phyloP scores from a whole-genome alignment of 2,888 invertebrate genomes.

The Conistra vaccinii region DNA sequence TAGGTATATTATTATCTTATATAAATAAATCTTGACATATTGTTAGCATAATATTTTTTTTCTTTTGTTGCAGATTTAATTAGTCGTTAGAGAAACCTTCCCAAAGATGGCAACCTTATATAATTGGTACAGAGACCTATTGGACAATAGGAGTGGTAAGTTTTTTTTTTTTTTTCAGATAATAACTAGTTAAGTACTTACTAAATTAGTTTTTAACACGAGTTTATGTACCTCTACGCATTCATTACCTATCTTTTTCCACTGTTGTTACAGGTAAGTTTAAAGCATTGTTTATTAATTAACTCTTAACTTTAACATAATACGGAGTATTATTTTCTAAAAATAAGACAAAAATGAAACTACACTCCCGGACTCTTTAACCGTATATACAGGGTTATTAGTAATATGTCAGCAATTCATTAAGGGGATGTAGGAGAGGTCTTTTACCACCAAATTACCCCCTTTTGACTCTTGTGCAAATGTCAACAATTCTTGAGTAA shows the following conservation, averaged over 20 bases:
- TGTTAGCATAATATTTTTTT: conserved; percentile 18
- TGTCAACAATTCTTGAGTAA: no score
- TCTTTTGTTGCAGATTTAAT: conserved; percentile 86
- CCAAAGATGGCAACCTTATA: conserved; percentile 91
- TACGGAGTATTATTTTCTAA: no score
- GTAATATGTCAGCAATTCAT: no score
- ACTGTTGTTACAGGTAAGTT: not conserved
- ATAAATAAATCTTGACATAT: not conserved
- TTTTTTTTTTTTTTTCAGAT: conserved; percentile 51
- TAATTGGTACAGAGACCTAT: conserved; percentile 93
- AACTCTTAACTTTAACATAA: no score
- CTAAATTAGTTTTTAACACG: not conserved
- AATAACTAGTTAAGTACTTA: not conserved
- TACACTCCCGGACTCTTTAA: not conserved
- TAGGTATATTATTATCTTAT: not conserved
- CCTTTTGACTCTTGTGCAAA: no score
- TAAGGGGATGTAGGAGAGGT: no score
- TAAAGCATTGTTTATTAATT: conserved; percentile 14
- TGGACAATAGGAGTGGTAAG: conserved; percentile 94
- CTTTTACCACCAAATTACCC: no score
- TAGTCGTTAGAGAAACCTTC: conserved; percentile 79
- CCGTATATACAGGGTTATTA: not conserved
- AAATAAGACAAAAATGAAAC: not conserved
- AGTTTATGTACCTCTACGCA: not conserved
- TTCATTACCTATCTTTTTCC: not conserved